Base-by-base conservation (phyloP, 2,888 invertebrate species). In the Tenthredo livida region DNA sequence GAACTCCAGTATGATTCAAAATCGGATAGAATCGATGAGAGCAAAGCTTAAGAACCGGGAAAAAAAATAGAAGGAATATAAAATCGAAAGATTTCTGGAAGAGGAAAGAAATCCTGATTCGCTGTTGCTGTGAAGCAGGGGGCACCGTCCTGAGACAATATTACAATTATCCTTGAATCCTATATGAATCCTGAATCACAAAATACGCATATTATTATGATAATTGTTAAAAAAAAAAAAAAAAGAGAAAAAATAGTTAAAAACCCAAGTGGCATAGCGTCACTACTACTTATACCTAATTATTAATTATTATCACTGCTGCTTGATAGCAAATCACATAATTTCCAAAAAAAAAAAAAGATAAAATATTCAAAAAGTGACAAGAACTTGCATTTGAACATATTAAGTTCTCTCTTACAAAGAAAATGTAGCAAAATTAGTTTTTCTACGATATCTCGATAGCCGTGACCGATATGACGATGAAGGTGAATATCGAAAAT, bases 121-220 rank as follows among this genome's bases (percentile, higher is more conserved):
- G 25, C 25, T 3, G 12, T 21, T 61, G 3, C 3, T 61, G 61
- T 12, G 0, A 10, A 61, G 25, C 61, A 25, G 61, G 58, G 12
- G 54, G 37, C 58, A 78, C 78, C 78, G 78, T 78, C 78, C 78
- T 58, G 21, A 37, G 78, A 78, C 78, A 78, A 78, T 78, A 78
- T 78, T 47, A 17, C n/a, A n/a, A 54, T 54, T 6, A n/a, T 54
- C 54, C 37, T 40, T 75, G 10, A 75, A 72, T 37, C 33, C 70
- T 37, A 17, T 54, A n/a, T 9, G 7, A 40, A 37, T 40, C 40
- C 61, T 61, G 61, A 25, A 61, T 61, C 61, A 21, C 21, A 61
- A 3, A 25, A 25, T 61, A 25, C 61, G 61, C 25, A 61, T 61
- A 25, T 61, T 61, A 21, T 25, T 25, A 21, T 25, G 9, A 10